Percentiles rank a stretch among this genome's conserved stretches.
phyloP scores from a whole-genome alignment of 2,797 vertebrate species.

The Champsocephalus esox region DNA sequence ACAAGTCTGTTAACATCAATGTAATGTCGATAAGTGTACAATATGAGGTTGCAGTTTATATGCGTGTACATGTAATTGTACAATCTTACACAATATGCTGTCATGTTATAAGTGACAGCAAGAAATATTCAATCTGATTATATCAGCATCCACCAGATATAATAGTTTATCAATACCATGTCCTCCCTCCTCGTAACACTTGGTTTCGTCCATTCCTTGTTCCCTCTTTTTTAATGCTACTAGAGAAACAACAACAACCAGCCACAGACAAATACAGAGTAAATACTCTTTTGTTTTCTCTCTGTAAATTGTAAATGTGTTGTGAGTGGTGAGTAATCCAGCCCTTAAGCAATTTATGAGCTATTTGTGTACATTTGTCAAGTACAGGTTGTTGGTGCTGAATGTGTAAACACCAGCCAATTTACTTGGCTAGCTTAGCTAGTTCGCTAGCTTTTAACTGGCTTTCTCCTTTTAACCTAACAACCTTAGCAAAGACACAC shows the following conservation, averaged over 20 bases:
- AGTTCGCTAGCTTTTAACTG: neutral
- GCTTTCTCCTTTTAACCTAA: neutral
- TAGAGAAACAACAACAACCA: neutral
- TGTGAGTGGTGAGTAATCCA: neutral
- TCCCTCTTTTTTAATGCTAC: neutral
- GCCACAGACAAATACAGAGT: neutral
- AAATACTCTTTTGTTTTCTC: no score
- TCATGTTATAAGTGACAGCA: neutral
- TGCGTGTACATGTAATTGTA: neutral
- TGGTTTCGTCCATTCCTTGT: neutral
- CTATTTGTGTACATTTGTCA: neutral
- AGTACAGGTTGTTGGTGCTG: neutral
- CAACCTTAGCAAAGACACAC: neutral
- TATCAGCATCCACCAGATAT: neutral
- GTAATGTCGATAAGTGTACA: neutral
- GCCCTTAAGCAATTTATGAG: neutral
- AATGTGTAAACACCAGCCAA: neutral
- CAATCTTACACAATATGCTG: neutral
- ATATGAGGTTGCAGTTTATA: neutral
- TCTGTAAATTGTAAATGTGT: neutral
- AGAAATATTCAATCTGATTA: slow-evolving; percentile 1
- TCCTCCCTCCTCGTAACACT: neutral
- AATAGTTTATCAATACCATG: neutral
- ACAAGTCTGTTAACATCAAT: neutral
- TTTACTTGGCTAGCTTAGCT: neutral